Evolutionary conservation across 2,113 vertebrate genomes (phyloP), one percentile per base, ranked within the genome.

Genomic region (Eulacestoma nigropectus): DNA sequence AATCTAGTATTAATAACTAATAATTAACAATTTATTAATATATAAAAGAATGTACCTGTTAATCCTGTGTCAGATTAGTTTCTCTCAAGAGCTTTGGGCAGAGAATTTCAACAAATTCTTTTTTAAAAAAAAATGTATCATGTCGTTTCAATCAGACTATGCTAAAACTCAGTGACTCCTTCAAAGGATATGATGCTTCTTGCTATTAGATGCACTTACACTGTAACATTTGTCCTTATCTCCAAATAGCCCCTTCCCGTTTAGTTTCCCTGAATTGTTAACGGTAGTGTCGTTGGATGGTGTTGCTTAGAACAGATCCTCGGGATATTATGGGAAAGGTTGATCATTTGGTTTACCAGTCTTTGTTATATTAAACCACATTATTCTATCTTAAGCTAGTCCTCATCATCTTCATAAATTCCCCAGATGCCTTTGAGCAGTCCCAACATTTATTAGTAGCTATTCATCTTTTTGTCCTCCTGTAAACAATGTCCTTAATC

Each of bases 401-500:
- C 88, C 84, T 92, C 75, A 70, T 73, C 89, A 93, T 91, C 84
- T 92, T 93, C 85, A 91, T 94, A 86, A 93, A 95, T 96, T 93
- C 93, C 87, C 83, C 60, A 94, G 92, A 87, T 84, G 85, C 91
- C 85, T 93, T 91, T 96, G 78, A 95, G 93, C 89, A 94, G 69
- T 95, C 77, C 25, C 65, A 78, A 64, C 18, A 17, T 93, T 92
- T 95, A 94, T 96, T 95, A 96, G 91, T 74, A 85, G 78, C 78
- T 92, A 91, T 91, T 95, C 44, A 84, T 95, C 95, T 95, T 95
- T 90, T 82, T 90, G 81, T 91, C 32, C 49, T 80, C 65, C 87
- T 95, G 62, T 96, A 93, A 96, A 95, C 90, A 95, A 92, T 37
- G 89, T 49, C 73, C 56, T 95, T 93, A 84, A 96, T 93, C 95